Base-by-base conservation (phyloP, 2,797 vertebrate genomes). In the Falco columbarius region DNA sequence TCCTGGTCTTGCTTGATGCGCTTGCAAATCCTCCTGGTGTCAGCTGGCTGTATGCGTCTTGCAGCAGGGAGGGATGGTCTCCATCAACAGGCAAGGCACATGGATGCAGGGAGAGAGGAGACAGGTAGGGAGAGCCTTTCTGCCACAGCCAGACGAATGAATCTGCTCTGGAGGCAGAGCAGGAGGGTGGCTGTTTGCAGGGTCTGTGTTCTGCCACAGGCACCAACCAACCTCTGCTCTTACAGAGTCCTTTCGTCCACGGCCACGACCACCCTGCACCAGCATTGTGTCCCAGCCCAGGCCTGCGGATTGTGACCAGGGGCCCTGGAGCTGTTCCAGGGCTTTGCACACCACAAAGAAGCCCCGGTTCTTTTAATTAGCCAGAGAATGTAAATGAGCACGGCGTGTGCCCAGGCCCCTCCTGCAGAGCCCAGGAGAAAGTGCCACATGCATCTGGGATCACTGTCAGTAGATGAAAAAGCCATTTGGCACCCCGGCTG, bases 291-390 rank as follows among this genome's bases (percentile, higher is more conserved):
- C 61, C 54, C 51, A 58, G 42, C 13, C 29, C 77, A 30, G 26
- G 47, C 24, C 72, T 29, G 4, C 0, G 1, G n/a, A 34, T 47
- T 3, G 0, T 42, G n/a, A 32, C n/a, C 6, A 1, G 23, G 30
- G 22, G 11, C 66, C 54, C 54, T 72, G 82, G 66, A 67, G 59
- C 36, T 1, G 0, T 51, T 67, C 55, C 82, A 86, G 49, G 15
- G 76, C 52, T 79, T 86, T 51, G n/a, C 55, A 62, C 14, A 4
- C 59, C 29, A 61, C 71, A 67, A 62, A 76, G 72, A 29, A 62
- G 42, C 36, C n/a, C 22, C 2, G 3, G 54, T 52, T 66, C 66
- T 56, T 77, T 67, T 90, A 77, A 90, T 90, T 73, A 86, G 42
- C 21, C 1, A 0, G 29, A 67, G n/a, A 76, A 51, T 36, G 44